Evolutionary conservation across 2,113 vertebrate genomes (phyloP).

Genomic region (Clinocottus analis): DNA sequence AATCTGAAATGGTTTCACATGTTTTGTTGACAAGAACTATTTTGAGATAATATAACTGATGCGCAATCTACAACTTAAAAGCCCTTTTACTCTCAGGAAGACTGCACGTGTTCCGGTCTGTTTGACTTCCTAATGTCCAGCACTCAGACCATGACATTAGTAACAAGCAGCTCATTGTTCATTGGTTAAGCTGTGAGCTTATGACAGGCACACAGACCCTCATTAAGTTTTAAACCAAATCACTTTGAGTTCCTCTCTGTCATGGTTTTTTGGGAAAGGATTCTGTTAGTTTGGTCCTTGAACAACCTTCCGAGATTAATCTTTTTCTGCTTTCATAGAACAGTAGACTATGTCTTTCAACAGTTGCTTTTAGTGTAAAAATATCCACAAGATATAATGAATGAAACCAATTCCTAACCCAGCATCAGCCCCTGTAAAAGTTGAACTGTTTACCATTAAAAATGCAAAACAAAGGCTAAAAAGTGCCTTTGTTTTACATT

Average conservation of each 20-base stretch:
- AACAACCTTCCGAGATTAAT: constrained; percentile 1
- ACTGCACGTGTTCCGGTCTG: not conserved
- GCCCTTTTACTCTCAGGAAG: not conserved
- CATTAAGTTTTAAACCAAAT: constrained; percentile 20
- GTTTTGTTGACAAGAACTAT: not conserved
- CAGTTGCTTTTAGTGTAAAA: constrained; percentile 1
- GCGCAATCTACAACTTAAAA: not conserved
- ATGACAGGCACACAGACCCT: constrained; percentile 2
- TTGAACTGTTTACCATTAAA: not conserved
- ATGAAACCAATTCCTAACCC: constrained; percentile 1
- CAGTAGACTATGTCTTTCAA: not conserved
- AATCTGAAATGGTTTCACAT: not conserved
- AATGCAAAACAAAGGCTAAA: not conserved
- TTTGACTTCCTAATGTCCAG: constrained; percentile 55
- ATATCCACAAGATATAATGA: constrained; percentile 2
- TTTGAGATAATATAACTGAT: not conserved
- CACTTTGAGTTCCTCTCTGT: constrained; percentile 21
- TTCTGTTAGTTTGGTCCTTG: constrained; percentile 17
- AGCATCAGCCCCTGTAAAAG: not conserved
- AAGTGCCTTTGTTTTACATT: not conserved
- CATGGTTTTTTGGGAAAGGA: constrained; percentile 14
- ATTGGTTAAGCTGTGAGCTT: constrained; percentile 11
- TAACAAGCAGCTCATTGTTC: constrained; percentile 43
- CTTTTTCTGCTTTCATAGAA: not conserved
- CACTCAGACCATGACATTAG: constrained; percentile 5